Evolutionary conservation across 2,113 vertebrate genomes (phyloP).

Genomic region (Salvelinus sp.): DNA sequence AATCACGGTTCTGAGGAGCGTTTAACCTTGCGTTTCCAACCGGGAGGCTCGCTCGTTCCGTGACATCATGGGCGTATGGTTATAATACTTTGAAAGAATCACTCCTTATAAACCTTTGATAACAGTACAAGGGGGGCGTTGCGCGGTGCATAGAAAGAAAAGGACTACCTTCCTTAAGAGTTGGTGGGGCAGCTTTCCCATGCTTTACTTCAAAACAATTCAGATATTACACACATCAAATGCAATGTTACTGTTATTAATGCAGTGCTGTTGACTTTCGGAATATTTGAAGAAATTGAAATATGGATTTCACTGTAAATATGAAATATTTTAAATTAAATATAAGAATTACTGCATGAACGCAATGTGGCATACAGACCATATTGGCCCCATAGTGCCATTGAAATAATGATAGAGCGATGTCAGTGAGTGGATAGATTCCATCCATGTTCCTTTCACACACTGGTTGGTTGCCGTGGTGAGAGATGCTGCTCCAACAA

Average conservation of each 20-base stretch:
- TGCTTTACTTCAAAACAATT: constrained; percentile 19
- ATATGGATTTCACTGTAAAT: background rate
- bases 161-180: background rate
- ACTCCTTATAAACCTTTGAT: constrained; percentile 37
- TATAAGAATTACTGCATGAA: background rate
- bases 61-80: constrained; percentile 66
- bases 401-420: background rate
- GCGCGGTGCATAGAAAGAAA: constrained; percentile 22
- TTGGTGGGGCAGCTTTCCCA: background rate
- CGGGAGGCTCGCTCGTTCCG: constrained; percentile 63
- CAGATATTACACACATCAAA: constrained; percentile 2
- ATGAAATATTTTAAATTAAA: background rate
- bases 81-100: constrained; percentile 59
- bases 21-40: constrained; percentile 66
- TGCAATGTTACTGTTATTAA: background rate
- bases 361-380: background rate
- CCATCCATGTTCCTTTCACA: background rate
- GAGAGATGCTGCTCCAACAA: constrained; percentile 36
- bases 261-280: background rate
- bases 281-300: background rate
- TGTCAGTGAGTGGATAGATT: background rate
- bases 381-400: background rate
- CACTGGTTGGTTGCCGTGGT: constrained; percentile 28
- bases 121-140: constrained; percentile 22
- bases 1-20: constrained; percentile 64